Evolutionary conservation across 2,797 vertebrate species (phyloP).

Genomic region (Staurois parvus): DNA sequence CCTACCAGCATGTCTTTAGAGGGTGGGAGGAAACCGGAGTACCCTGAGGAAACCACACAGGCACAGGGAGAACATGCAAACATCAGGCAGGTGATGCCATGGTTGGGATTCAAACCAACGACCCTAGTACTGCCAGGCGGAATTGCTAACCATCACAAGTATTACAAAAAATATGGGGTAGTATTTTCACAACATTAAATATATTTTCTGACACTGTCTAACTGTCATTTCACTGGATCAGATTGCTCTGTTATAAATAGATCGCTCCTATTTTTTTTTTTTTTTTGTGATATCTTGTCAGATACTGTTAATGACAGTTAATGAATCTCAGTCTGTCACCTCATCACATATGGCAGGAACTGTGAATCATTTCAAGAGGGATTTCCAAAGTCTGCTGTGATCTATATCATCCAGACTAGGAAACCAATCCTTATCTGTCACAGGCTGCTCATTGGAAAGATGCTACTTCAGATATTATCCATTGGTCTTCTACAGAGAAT

Average conservation of each 20-base stretch:
- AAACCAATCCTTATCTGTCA: not conserved
- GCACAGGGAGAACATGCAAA: too few relatives aligned
- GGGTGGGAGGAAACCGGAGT: too few relatives aligned
- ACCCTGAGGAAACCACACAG: too few relatives aligned
- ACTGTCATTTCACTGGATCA: not conserved
- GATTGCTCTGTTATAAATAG: not conserved
- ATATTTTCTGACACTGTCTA: not conserved
- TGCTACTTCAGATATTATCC: not conserved
- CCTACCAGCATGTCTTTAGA: too few relatives aligned
- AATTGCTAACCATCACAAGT: too few relatives aligned
- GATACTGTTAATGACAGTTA: slow-evolving; percentile 39
- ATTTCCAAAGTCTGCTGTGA: slow-evolving; percentile 2
- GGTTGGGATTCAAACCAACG: too few relatives aligned
- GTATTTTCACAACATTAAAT: not conserved
- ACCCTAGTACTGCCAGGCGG: too few relatives aligned
- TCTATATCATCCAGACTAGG: slow-evolving; percentile 1
- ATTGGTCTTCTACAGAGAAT: not conserved
- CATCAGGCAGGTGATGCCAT: too few relatives aligned
- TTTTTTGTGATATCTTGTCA: slow-evolving; percentile 34
- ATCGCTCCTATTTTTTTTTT: slow-evolving; percentile 7
- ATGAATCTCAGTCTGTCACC: slow-evolving; percentile 45
- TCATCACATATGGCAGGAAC: slow-evolving; percentile 6
- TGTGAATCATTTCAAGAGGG: slow-evolving; percentile 32
- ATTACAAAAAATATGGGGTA: too few relatives aligned
- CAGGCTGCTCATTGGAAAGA: not conserved